Base-by-base conservation (phyloP, 2,888 invertebrate species). In the Hirtodrosophila duncani region DNA sequence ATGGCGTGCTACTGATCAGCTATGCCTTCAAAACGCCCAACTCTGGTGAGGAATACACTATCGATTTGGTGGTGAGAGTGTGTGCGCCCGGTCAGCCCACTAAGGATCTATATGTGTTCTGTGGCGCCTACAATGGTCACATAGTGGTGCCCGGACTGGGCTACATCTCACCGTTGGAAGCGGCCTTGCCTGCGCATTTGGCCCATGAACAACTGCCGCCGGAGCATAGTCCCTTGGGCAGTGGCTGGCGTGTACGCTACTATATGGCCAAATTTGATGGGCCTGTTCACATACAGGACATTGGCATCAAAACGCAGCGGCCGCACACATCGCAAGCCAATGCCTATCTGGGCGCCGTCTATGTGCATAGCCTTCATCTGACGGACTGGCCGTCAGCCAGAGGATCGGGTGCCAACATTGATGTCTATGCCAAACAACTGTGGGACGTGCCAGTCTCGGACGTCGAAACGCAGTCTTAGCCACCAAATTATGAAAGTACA, bases 231-330 rank as follows among this genome's bases (percentile, higher is more conserved):
- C 45, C 69, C 7, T 46, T 70, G 1, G 69, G 66, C 30, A 49
- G 67, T 2, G 64, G 63, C 7, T 86, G 86, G 86, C 74, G 55
- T n/a, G 71, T 85, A 1, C 83, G 85, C 3, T 84, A 86, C 39
- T 86, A 82, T 58, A 53, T 84, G 2, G 37, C 66, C 2, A 66
- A 62, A 3, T 85, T 85, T 43, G 75, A 82, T 52, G 75, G 67
- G 11, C 53, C 67, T 5, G 66, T 85, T 2, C 49, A 60, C 2
- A 62, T 86, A 0, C 63, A 72, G 42, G 86, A 86, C 55, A 79
- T 86, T 14, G 86, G 85, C 0, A 43, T 84, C 0, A 59, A 80
- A n/a, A 81, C 75, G 31, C 70, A 74, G 0, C 57, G 56, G 1
- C 24, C 49, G 0, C 43, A 45, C 6, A 2, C 31, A 0, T 39